These are phyloP conservation scores for Myotis davidii DNA, from an alignment of 2,113 vertebrate species.

Conservation along the genomic window DNA sequence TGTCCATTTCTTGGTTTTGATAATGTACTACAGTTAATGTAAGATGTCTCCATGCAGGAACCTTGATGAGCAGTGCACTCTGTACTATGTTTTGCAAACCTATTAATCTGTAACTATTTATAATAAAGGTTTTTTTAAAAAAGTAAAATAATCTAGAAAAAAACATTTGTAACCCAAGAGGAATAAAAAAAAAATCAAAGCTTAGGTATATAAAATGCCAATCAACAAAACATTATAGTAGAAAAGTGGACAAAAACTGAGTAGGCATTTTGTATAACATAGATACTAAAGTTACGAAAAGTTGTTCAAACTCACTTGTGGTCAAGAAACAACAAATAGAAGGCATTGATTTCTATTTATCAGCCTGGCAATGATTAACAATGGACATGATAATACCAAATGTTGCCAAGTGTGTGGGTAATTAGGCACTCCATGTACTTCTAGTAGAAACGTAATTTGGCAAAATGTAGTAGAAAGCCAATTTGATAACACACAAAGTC, in stretches of 20 bases:
- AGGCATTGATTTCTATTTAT: background rate
- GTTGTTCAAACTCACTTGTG: background rate
- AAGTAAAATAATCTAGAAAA: background rate
- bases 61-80: background rate
- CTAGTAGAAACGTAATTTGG: background rate
- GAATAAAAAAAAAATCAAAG: background rate
- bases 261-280: background rate
- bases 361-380: background rate
- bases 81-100: background rate
- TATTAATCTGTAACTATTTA: background rate
- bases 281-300: background rate
- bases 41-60: background rate
- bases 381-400: background rate
- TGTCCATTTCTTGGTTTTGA: background rate
- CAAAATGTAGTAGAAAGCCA: background rate
- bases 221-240: background rate
- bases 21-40: background rate
- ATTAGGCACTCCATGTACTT: background rate
- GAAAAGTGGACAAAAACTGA: background rate
- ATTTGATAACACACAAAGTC: background rate
- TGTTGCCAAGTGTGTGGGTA: background rate
- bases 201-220: background rate
- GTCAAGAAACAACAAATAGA: background rate
- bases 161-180: constrained; percentile 2
- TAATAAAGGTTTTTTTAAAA: background rate